Evolutionary conservation across 2,797 vertebrate species (phyloP), one percentile per base, ranked within the genome.

Genomic region (Falco naumanni): DNA sequence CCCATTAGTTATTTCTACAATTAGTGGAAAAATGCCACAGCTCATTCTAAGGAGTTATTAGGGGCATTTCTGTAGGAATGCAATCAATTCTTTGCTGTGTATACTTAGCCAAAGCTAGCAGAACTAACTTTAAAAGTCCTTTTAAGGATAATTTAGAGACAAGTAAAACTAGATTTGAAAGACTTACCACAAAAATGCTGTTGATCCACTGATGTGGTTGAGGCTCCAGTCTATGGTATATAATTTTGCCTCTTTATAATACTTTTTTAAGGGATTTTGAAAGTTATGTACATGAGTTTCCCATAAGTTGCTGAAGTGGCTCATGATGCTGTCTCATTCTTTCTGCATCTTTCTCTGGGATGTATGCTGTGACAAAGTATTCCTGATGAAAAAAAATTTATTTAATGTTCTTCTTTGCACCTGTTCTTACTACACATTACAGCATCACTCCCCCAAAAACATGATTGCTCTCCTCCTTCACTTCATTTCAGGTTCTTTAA

Each of bases 21-120:
- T 97, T 97, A 97, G 92, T 93, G 83, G 89, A 87, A 95, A 94
- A 94, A 68, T 94, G 68, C 81, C 83, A 94, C 84, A 82, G 75
- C 64, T 95, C 41, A 43, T 95, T 95, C 56, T 71, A 83, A 87
- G 87, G 92, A 97, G 63, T 95, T 95, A 95, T 91, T 94, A 94
- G 68, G 69, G 37, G 31, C 59, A 80, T 95, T 97, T 97, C 61
- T 84, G 45, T 59, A 92, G 92, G 89, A 95, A 94, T 87, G 88
- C 41, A 83, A 60, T 95, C 85, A 92, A 37, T 96, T 93, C 84
- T 86, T 71, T 90, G 22, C 74, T 92, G 84, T 87, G 18, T 68
- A 29, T 60, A 28, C 48, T 84, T 83, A 84, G 48, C 25, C 68
- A 90, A 87, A 95, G 41, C 24, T 76, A 94, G 84, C 56, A 69